Evolutionary conservation across 2,113 vertebrate species (phyloP).

Genomic region (Scartelaos histophorus): DNA sequence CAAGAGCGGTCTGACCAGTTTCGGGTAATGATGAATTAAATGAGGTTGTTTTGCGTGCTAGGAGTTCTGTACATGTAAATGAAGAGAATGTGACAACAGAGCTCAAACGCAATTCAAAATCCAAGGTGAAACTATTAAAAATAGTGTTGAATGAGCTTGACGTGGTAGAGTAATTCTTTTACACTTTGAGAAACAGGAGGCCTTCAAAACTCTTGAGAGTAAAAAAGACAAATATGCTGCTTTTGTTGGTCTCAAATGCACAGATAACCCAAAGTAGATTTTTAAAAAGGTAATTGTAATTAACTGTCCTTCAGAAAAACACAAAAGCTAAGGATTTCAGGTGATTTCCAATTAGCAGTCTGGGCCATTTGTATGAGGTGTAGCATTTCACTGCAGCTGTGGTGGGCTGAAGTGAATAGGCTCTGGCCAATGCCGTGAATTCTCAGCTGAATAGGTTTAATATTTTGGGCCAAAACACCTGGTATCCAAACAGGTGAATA

Average conservation of each 20-base stretch:
- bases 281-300: background rate
- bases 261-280: background rate
- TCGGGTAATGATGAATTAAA: no score
- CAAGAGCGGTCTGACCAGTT: no score
- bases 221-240: background rate
- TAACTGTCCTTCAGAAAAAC: background rate
- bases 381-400: constrained; percentile 39
- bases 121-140: background rate
- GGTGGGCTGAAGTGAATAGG: constrained; percentile 7
- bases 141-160: background rate
- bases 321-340: constrained; percentile 18
- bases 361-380: background rate
- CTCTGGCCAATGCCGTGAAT: constrained; percentile 17
- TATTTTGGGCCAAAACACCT: constrained; percentile 47
- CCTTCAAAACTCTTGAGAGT: background rate
- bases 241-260: background rate
- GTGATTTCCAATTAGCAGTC: constrained; percentile 55
- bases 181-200: background rate
- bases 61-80: no score
- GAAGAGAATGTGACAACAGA: background rate
- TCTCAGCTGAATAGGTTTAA: constrained; percentile 26
- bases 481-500: constrained; percentile 46
- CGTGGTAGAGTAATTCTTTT: background rate
- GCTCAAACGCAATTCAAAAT: background rate
- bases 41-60: no score